phyloP scores from a whole-genome alignment of 2,113 vertebrate species.

The Seriola quinqueradiata region DNA sequence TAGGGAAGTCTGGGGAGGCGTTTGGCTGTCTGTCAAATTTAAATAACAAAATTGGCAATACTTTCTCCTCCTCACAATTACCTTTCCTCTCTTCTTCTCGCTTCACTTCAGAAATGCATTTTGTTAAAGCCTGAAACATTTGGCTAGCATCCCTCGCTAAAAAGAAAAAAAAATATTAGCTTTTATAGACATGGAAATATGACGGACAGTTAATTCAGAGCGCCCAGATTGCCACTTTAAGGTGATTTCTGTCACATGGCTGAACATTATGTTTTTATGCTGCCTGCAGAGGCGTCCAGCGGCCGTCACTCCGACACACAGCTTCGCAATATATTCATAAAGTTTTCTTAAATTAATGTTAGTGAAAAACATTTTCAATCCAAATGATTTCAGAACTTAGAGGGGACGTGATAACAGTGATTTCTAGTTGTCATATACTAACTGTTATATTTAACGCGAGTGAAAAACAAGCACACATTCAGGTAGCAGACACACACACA shows the following conservation, averaged over 20 bases:
- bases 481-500: neutral
- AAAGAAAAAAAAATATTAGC: neutral
- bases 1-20: neutral
- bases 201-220: conserved; percentile 21
- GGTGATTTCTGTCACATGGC: conserved; percentile 31
- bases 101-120: neutral
- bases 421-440: neutral
- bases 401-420: neutral
- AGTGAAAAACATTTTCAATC: neutral
- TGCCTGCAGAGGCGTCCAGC: conserved; percentile 12
- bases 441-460: no score
- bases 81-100: neutral
- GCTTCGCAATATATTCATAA: neutral
- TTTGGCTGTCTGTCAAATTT: conserved; percentile 11
- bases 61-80: neutral
- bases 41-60: conserved; percentile 8
- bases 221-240: neutral
- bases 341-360: neutral
- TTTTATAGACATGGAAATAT: conserved; percentile 15
- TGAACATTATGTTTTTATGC: conserved; percentile 1
- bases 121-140: neutral
- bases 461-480: no score
- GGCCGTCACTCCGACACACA: neutral
- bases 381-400: neutral
- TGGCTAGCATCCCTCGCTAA: neutral